Evolutionary conservation across 2,113 vertebrate species (phyloP).

Genomic region (Ochotona princeps): DNA sequence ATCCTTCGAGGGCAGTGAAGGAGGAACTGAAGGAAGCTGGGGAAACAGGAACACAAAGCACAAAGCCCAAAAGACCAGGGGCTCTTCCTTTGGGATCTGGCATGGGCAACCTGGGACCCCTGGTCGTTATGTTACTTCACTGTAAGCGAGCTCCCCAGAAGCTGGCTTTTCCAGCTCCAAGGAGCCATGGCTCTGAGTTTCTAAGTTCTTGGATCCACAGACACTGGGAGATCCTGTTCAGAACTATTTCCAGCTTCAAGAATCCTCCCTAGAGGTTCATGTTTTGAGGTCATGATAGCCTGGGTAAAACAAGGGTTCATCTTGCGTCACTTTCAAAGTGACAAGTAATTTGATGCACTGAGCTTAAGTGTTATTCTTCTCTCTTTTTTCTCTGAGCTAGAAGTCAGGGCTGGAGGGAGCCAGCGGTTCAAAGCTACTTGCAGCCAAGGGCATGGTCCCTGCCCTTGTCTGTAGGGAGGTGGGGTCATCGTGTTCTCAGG

Average conservation of each 20-base stretch:
- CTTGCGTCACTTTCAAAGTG: not conserved
- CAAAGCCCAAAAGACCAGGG: not conserved
- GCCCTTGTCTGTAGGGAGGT: not conserved
- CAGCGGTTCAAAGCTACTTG: conserved; percentile 54
- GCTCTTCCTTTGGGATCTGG: not conserved
- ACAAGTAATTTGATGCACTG: not conserved
- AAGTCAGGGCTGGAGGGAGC: not conserved
- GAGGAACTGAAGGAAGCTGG: not conserved
- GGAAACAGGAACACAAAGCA: not conserved
- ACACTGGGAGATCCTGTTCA: not conserved
- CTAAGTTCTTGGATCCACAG: not conserved
- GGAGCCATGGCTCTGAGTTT: not conserved
- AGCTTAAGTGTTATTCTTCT: not conserved
- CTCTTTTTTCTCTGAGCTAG: conserved; percentile 3
- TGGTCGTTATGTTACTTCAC: not conserved
- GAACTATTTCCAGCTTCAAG: not conserved
- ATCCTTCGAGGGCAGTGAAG: not conserved
- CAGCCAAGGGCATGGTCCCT: conserved; percentile 35
- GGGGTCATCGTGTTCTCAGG: conserved; percentile 43
- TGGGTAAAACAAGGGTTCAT: not conserved
- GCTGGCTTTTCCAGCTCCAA: not conserved
- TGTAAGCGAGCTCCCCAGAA: not conserved
- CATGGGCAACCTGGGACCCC: not conserved
- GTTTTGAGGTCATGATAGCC: not conserved
- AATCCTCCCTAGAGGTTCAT: not conserved